Evolutionary conservation across 2,113 vertebrate genomes (phyloP).

Genomic region (Psettodes erumei): DNA sequence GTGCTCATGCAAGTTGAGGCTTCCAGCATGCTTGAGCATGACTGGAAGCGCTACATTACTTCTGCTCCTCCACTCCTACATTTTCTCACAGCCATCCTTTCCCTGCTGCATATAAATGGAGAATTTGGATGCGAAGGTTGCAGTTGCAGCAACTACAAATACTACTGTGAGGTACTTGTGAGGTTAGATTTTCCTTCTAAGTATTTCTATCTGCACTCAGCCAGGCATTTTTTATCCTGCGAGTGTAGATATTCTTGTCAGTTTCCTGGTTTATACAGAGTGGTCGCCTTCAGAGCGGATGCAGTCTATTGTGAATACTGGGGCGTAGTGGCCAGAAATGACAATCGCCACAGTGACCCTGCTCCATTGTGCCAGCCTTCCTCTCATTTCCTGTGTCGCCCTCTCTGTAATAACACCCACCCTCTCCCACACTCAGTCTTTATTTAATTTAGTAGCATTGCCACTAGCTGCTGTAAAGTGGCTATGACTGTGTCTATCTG

Average conservation of each 20-base stretch:
- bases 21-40: conserved; percentile 40
- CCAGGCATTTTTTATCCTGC: background rate
- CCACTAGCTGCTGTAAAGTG: background rate
- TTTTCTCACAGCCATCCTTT: conserved; percentile 40
- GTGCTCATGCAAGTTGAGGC: conserved; percentile 48
- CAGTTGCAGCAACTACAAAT: conserved; percentile 4
- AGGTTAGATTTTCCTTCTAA: conserved; percentile 39
- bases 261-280: conserved; percentile 21
- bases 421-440: background rate
- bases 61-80: conserved; percentile 45
- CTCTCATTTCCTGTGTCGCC: conserved; percentile 47
- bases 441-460: conserved; percentile 17
- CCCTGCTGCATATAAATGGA: conserved; percentile 62
- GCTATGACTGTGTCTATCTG: background rate
- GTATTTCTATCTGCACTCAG: conserved; percentile 42
- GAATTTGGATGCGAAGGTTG: conserved; percentile 34
- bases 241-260: conserved; percentile 6
- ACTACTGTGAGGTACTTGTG: conserved; percentile 23
- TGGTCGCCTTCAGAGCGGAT: conserved; percentile 33
- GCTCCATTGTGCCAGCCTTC: conserved; percentile 60
- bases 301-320: conserved; percentile 56
- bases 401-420: conserved; percentile 31
- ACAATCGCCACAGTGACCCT: conserved; percentile 42
- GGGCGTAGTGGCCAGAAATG: conserved; percentile 53
- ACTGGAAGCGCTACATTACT: conserved; percentile 46